Percentiles rank a stretch among this genome's conserved stretches.
Evolutionary conservation across 2,113 vertebrate species (phyloP).

Genomic region (Rhinopomastus cyanomelas): DNA sequence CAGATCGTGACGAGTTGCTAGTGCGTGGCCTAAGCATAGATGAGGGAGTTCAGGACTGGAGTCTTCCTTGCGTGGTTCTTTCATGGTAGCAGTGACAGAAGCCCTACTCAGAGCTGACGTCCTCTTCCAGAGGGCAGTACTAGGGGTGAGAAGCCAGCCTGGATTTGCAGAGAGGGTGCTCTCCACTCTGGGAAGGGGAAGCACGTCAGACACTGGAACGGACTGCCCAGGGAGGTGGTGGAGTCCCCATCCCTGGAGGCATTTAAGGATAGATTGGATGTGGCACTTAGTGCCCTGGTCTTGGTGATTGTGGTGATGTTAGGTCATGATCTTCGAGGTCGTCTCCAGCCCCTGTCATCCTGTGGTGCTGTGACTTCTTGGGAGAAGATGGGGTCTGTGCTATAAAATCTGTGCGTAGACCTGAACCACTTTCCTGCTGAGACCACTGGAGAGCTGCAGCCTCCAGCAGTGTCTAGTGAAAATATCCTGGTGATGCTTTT

Average conservation of each 20-base stretch:
- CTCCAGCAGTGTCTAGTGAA: background rate
- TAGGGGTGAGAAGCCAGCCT: background rate
- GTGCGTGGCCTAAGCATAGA: background rate
- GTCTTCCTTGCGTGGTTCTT: background rate
- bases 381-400: background rate
- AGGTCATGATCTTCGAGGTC: too few species aligned
- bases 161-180: background rate
- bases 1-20: background rate
- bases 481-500: background rate
- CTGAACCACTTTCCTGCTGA: background rate
- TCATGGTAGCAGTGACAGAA: background rate
- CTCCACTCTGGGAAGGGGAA: background rate
- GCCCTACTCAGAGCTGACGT: background rate
- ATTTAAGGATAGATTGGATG: too few species aligned
- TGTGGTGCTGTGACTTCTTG: too few species aligned
- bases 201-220: too few species aligned
- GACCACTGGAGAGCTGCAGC: background rate
- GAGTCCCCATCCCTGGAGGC: too few species aligned
- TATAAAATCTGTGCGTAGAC: background rate
- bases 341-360: too few species aligned
- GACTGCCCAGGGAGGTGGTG: too few species aligned
- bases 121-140: background rate
- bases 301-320: too few species aligned
- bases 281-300: too few species aligned
- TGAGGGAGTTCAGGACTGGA: background rate